phyloP scores from a whole-genome alignment of 2,113 vertebrate species.

The Tragulus kanchil region DNA sequence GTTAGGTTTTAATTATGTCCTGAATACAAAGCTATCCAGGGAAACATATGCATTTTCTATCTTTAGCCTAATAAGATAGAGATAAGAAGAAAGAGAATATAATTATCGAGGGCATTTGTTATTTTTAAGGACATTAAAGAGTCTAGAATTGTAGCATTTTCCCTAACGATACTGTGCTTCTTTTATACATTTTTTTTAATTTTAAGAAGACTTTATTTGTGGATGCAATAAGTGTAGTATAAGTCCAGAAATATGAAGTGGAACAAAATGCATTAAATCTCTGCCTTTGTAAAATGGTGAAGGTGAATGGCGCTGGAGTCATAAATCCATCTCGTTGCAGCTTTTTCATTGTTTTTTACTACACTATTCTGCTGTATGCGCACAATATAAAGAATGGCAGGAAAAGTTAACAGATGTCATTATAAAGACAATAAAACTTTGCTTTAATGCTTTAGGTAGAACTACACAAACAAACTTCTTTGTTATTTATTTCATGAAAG shows the following conservation, averaged over 20 bases:
- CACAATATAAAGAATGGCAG: background rate
- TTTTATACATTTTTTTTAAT: background rate
- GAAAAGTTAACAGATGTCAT: background rate
- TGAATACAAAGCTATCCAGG: background rate
- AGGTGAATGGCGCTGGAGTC: rapidly evolving
- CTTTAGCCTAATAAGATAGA: background rate
- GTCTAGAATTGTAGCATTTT: background rate
- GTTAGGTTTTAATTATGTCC: background rate
- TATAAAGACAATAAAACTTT: background rate
- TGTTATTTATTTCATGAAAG: background rate
- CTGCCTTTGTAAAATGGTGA: background rate
- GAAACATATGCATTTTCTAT: background rate
- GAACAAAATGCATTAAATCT: background rate
- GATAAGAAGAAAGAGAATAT: background rate
- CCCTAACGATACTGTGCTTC: background rate
- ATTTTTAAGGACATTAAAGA: background rate
- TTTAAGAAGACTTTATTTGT: background rate
- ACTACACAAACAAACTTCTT: background rate
- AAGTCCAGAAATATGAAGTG: background rate
- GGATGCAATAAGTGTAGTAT: background rate
- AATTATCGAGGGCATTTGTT: background rate
- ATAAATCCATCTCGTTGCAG: too few relatives aligned
- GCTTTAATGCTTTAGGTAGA: background rate
- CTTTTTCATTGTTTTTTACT: background rate
- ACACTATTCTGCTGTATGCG: background rate